Conservation (phyloP, 2,888 invertebrate genomes). For the Periphyllus acericola region DNA sequence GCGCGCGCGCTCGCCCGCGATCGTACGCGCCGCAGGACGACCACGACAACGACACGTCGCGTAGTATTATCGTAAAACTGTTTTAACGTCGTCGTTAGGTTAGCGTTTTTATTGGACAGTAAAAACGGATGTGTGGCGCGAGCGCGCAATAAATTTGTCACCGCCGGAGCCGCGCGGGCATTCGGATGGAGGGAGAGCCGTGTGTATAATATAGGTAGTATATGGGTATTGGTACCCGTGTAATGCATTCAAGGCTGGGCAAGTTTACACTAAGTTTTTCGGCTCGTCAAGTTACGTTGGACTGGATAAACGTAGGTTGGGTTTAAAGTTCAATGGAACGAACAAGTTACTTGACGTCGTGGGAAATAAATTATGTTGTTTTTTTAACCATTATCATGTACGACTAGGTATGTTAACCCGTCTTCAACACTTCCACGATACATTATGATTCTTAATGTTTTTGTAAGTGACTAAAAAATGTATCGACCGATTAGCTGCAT, state of each 20-base stretch:
- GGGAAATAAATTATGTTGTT: too few species aligned
- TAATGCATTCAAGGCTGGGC: neutral
- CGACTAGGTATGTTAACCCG: too few species aligned
- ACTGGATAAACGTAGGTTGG: neutral
- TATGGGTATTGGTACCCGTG: too few species aligned
- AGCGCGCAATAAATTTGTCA: conserved; percentile 46
- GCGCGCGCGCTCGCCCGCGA: neutral
- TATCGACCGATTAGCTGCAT: too few species aligned
- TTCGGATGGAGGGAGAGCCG: neutral
- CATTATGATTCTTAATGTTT: too few species aligned
- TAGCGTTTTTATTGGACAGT: conserved; percentile 53
- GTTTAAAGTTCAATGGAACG: neutral
- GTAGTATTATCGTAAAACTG: conserved; percentile 36
- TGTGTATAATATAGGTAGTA: neutral
- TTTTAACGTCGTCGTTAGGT: conserved; percentile 57
- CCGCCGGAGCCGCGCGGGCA: neutral
- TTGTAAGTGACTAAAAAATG: too few species aligned
- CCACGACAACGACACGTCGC: neutral
- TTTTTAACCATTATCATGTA: too few species aligned
- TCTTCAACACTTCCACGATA: too few species aligned
- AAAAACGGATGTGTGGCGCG: conserved; percentile 41
- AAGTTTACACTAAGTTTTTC: neutral
- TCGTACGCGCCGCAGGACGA: neutral
- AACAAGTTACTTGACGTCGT: too few species aligned
- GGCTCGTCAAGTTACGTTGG: neutral